Base-by-base conservation (phyloP, 2,797 vertebrate species). In the Gymnocypris eckloni region DNA sequence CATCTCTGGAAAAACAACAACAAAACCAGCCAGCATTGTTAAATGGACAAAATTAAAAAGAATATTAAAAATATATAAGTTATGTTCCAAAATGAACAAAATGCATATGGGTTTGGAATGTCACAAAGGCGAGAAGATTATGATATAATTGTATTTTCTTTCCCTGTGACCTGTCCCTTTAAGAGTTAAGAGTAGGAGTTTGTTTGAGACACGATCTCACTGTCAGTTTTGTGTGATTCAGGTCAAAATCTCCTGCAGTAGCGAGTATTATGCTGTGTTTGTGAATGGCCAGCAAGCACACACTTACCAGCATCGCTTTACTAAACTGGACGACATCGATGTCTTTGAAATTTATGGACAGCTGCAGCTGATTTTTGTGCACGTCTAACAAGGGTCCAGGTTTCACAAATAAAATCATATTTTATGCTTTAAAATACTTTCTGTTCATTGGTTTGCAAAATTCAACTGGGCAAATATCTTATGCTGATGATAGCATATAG, bases 281-380 rank as follows among this genome's bases (percentile, higher is more conserved):
- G 91, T 89, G 87, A 93, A 96, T 0, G 95, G 95, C 6, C 90
- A 87, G 20, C 94, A 95, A 81, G 33, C 83, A 2, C 90, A 92
- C 64, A 92, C 73, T 1, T 96, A 90, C 79, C 80, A 8, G 4
- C 93, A 95, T 73, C 92, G 94, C 9, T 56, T 93, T 81, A 85
- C 41, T 6, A 80, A 88, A 0, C 79, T 96, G 66, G 15, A 89
- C 0, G 78, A 91, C 11, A 93, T 96, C 18, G 88, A 89, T 83
- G 4, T 0, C 52, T 88, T 96, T 83, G 93, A 96, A 88, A 91
- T 96, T 3, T 78, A 39, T 0, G 96, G 96, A 0, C 95, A 96
- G 18, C 0, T 97, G 79, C 91, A 70, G 28, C 90, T 97, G 91
- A 92, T 86, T 56, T 90, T 89, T 0, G 94, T 96, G 37, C 66